A percentile compares a stretch with the other conserved stretches of the same genome.
phyloP scores from a whole-genome alignment of 2,888 invertebrate species.

The Noctua comes region DNA sequence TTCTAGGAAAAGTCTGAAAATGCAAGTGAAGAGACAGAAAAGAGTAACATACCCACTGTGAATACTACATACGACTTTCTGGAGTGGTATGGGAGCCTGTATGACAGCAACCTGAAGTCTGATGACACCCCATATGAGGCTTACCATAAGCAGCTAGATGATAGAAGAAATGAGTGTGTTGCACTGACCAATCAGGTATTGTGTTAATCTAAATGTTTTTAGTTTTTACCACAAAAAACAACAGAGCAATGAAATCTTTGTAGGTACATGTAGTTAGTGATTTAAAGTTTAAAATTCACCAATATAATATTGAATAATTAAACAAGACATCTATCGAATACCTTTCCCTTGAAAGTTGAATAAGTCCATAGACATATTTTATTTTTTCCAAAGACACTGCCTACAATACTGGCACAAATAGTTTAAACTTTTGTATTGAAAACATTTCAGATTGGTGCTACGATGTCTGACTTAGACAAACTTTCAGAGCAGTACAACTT shows the following conservation, averaged over 20 bases:
- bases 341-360: not conserved
- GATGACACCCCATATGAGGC: constrained; percentile 92
- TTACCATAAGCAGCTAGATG: constrained; percentile 93
- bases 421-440: not conserved
- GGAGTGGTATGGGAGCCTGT: constrained; percentile 93
- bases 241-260: not conserved
- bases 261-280: not conserved
- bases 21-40: constrained; percentile 61
- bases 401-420: not conserved
- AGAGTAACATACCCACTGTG: constrained; percentile 79
- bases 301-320: not conserved
- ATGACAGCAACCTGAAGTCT: constrained; percentile 92
- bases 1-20: constrained; percentile 66
- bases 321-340: not conserved
- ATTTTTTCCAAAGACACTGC: not conserved
- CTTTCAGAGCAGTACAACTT: constrained; percentile 95
- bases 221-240: not conserved
- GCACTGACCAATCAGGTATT: constrained; percentile 91
- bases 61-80: constrained; percentile 93
- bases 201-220: not conserved
- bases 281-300: not conserved
- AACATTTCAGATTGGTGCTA: constrained; percentile 91
- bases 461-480: constrained; percentile 93
- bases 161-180: constrained; percentile 92
- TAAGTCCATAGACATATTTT: not conserved